A percentile compares a stretch with the other conserved stretches of the same genome.
Conservation (phyloP, 2,888 invertebrate genomes). For the Stenchaetothrips biformis region DNA sequence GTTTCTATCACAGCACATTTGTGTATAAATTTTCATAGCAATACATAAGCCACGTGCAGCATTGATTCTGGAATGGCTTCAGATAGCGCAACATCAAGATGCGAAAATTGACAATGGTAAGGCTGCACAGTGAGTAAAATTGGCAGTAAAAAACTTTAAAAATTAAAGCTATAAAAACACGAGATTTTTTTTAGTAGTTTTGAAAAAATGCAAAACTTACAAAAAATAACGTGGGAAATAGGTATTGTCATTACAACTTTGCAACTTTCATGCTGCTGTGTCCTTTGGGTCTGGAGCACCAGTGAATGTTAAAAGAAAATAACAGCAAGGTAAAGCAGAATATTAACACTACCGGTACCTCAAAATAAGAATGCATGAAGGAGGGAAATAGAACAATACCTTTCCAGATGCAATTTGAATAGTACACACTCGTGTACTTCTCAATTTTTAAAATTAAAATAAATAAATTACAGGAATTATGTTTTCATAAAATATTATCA, state of each 20-base stretch:
- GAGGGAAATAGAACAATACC: too few relatives aligned
- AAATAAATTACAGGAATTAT: neutral
- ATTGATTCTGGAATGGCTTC: neutral
- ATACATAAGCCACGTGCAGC: neutral
- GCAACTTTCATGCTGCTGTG: too few relatives aligned
- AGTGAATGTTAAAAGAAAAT: too few relatives aligned
- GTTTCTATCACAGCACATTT: slow-evolving; percentile 17
- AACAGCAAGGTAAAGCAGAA: too few relatives aligned
- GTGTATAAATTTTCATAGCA: too few relatives aligned
- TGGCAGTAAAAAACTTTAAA: neutral
- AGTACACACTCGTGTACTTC: neutral
- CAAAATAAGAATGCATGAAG: too few relatives aligned
- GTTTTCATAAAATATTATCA: neutral
- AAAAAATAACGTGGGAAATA: neutral
- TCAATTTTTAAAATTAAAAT: neutral
- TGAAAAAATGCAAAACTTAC: neutral
- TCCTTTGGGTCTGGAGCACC: too few relatives aligned
- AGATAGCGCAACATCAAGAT: neutral
- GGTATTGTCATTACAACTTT: neutral
- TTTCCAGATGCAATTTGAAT: too few relatives aligned
- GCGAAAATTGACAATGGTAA: neutral
- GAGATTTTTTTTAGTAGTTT: neutral
- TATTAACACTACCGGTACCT: too few relatives aligned
- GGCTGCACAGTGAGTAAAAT: neutral
- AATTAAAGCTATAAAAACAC: neutral